These are phyloP conservation scores for Oryctes rhinoceros DNA, from an alignment of 1,140 invertebrate genomes.

Conservation along the genomic window DNA sequence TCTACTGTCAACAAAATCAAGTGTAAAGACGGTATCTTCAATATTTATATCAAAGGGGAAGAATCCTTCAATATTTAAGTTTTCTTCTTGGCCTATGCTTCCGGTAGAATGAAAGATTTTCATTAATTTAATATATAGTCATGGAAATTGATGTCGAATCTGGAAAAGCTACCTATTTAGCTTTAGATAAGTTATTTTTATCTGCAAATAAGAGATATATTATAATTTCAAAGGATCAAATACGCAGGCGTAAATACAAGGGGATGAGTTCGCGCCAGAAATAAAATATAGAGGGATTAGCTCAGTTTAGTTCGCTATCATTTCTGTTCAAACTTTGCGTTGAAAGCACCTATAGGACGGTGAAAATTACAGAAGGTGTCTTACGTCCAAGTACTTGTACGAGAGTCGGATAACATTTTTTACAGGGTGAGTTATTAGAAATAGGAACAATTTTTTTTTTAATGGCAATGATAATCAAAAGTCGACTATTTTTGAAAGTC, in stretches of 20 bases:
- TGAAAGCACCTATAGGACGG: not conserved
- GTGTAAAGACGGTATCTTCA: not conserved
- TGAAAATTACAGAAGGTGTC: not conserved
- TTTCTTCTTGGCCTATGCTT: no score
- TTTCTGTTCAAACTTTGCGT: constrained; percentile 37
- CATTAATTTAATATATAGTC: no score
- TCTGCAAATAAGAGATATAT: not conserved
- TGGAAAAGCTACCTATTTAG: no score
- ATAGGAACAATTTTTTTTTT: constrained; percentile 11
- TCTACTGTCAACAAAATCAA: not conserved
- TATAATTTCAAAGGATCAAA: constrained; percentile 24
- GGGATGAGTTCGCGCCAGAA: constrained; percentile 45
- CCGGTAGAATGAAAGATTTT: no score
- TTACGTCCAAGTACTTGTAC: not conserved
- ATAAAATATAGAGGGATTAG: constrained; percentile 40
- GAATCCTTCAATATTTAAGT: no score
- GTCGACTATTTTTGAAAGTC: constrained; percentile 41
- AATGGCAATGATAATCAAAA: constrained; percentile 12
- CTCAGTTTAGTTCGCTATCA: constrained; percentile 41
- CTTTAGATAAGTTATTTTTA: not conserved
- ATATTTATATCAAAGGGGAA: not conserved
- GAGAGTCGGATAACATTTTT: constrained; percentile 20
- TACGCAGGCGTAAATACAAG: constrained; percentile 42
- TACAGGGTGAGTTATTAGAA: constrained; percentile 25
- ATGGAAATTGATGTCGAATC: no score